These are phyloP conservation scores for Caretta caretta DNA, from an alignment of 2,113 vertebrate genomes.

Conservation along the genomic window DNA sequence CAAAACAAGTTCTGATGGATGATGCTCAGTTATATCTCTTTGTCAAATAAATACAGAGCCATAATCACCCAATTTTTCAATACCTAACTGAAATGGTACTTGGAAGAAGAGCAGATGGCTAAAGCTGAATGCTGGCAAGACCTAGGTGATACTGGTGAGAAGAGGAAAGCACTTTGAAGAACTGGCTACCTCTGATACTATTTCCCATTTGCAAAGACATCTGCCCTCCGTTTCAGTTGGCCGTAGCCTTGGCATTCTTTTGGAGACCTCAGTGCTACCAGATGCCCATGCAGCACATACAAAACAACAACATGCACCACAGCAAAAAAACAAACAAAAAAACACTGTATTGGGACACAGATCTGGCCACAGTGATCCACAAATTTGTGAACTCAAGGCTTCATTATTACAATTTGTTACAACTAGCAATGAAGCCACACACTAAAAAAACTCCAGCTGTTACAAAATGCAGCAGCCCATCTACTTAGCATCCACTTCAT, in stretches of 20 bases:
- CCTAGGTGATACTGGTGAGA: not conserved
- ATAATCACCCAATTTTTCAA: not conserved
- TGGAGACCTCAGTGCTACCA: fast-evolving
- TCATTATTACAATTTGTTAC: not conserved
- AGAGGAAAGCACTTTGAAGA: not conserved
- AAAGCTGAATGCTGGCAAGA: not conserved
- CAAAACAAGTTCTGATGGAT: too few species aligned
- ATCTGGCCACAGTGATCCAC: not conserved
- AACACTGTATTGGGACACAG: not conserved
- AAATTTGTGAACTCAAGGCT: not conserved
- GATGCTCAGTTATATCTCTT: not conserved
- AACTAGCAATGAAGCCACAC: fast-evolving
- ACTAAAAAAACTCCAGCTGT: not conserved
- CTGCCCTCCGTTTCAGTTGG: not conserved
- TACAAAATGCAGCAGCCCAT: not conserved
- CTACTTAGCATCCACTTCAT: not conserved
- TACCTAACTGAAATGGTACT: not conserved
- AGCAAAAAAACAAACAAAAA: not conserved
- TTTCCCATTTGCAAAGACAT: not conserved
- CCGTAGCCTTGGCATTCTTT: not conserved
- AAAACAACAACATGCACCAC: not conserved
- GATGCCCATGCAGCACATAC: not conserved
- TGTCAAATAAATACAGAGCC: not conserved
- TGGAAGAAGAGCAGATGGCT: not conserved
- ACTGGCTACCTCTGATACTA: not conserved